Evolutionary conservation across 2,888 invertebrate species (phyloP).

Genomic region (Ectemnius lituratus): DNA sequence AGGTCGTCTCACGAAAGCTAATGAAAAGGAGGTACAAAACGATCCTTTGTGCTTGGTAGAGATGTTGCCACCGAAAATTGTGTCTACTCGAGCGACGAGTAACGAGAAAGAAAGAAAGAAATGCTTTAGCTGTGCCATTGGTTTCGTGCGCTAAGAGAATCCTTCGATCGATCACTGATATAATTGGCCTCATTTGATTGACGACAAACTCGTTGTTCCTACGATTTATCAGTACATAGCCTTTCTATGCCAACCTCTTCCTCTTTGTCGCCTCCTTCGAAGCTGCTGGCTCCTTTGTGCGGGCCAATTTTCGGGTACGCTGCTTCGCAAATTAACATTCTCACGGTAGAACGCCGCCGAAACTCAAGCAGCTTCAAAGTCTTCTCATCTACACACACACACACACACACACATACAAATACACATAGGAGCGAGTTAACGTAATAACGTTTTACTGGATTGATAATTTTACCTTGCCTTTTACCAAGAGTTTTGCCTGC

Average conservation of each 20-base stretch:
- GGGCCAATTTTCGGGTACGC: not conserved
- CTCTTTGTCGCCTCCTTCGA: not conserved
- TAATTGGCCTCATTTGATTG: constrained; percentile 47
- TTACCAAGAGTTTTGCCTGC: no score
- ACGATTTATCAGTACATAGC: no score
- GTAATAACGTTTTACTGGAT: no score
- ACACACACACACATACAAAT: no score
- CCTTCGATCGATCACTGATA: constrained; percentile 34
- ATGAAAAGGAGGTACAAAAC: constrained; percentile 17
- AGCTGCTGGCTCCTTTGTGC: not conserved
- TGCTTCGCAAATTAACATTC: not conserved
- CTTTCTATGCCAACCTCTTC: no score
- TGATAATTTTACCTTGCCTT: no score
- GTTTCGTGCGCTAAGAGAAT: constrained; percentile 38
- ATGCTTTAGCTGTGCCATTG: constrained; percentile 20
- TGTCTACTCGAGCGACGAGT: not conserved
- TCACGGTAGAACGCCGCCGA: not conserved
- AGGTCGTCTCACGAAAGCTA: constrained; percentile 25
- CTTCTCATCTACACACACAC: no score
- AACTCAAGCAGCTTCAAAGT: no score
- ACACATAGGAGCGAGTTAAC: no score
- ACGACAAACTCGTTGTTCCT: no score
- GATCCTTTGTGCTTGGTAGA: constrained; percentile 10
- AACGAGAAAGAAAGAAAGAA: constrained; percentile 20
- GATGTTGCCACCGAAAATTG: constrained; percentile 18